Base-by-base conservation (phyloP, 1,140 invertebrate genomes). In the Dendrolimus punctatus region DNA sequence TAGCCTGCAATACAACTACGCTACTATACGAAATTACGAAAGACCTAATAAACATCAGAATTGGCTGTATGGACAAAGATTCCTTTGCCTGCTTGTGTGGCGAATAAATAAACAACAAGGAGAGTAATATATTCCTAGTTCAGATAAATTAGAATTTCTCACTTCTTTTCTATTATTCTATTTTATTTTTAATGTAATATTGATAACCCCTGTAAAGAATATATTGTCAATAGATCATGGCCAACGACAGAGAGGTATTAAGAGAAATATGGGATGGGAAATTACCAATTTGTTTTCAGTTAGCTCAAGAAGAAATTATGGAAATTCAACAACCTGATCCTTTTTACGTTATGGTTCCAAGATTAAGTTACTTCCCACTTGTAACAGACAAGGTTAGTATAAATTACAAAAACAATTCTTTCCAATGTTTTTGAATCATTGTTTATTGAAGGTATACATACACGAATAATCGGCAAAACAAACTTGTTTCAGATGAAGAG, bases 231-330 rank as follows among this genome's bases (percentile, higher is more conserved):
- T 47, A 49, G 5, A 36, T 23, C 40, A 97, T 97, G 96, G 95
- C 95, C 46, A 95, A 95, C 71, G 96, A 98, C 80, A 89, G 95
- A 60, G 97, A 99, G 90, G 93, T 99, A 53, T 82, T 99, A 46
- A 90, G 96, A 44, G 95, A 97, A 90, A 92, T 99, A 69, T 99
- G 97, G 98, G 95, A 98, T 74, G 97, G 96, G 5, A 95, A 95
- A 85, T 89, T 99, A 47, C 96, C 97, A 0, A 91, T 98, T 49
- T 96, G 95, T 82, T 98, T 99, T 86, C 90, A 92, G 66, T 87
- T 99, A 39, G 90, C 96, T 70, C 88, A 93, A 10, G 95, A 98
- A 65, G 97, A 99, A 90, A 92, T 96, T 6, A 92, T 92, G 71
- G 94, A 95, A 70, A 88, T 96, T 7, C 94, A 95, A 76, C 92